Percentiles rank a stretch among this genome's conserved stretches.
These are phyloP conservation scores for Oeneis ivallda DNA, from an alignment of 2,888 invertebrate genomes.

Conservation along the genomic window DNA sequence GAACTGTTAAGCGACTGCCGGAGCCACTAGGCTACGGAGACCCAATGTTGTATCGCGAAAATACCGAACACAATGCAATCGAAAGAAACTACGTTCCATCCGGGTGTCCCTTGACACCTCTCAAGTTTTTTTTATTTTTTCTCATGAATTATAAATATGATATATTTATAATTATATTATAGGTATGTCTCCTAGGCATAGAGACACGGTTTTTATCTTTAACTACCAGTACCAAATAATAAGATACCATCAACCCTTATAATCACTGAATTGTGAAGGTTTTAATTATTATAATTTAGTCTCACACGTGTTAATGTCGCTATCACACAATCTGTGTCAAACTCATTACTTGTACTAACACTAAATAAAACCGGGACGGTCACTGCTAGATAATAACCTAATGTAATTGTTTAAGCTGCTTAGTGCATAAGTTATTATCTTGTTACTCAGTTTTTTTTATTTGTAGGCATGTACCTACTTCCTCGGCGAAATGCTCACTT, in stretches of 20 bases:
- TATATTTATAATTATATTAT: too few species aligned
- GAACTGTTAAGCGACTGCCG: too few species aligned
- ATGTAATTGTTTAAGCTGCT: conserved; percentile 5
- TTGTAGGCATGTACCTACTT: too few species aligned
- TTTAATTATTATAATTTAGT: conserved; percentile 8
- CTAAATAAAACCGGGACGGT: neutral
- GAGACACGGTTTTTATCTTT: neutral
- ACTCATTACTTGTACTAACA: conserved; percentile 19
- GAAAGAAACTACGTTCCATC: too few species aligned
- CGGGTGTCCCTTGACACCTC: too few species aligned
- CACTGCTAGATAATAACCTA: conserved; percentile 17
- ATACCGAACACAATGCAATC: too few species aligned
- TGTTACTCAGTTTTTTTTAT: neutral
- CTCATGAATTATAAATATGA: too few species aligned
- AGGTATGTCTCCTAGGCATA: too few species aligned
- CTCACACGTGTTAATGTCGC: conserved; percentile 3
- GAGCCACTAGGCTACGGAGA: too few species aligned
- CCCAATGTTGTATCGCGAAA: too few species aligned
- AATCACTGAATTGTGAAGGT: conserved; percentile 3
- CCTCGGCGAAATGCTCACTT: too few species aligned
- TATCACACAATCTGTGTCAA: conserved; percentile 14
- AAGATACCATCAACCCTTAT: conserved; percentile 4
- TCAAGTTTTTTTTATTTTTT: too few species aligned
- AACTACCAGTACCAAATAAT: neutral
- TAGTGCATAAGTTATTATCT: neutral